phyloP scores from a whole-genome alignment of 2,113 vertebrate species.

The Ascaphus truei region DNA sequence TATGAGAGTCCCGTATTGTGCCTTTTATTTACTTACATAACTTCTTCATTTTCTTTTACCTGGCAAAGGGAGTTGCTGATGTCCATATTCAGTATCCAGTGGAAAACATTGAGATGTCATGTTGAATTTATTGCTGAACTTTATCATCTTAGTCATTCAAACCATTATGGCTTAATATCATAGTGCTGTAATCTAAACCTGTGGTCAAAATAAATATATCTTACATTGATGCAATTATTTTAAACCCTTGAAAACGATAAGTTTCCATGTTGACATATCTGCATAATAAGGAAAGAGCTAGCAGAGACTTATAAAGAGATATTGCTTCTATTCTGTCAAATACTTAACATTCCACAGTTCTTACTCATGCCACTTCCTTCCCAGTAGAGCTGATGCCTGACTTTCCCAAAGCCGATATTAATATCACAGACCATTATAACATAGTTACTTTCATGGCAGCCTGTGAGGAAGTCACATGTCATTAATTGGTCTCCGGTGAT shows the following conservation, averaged over 20 bases:
- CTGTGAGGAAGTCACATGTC: slow-evolving; percentile 94
- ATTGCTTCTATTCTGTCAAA: slow-evolving; percentile 62
- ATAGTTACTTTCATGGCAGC: slow-evolving; percentile 97
- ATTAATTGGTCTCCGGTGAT: slow-evolving; percentile 88
- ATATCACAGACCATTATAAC: slow-evolving; percentile 98
- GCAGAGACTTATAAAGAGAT: slow-evolving; percentile 46
- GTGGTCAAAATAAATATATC: neutral
- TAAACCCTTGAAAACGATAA: neutral
- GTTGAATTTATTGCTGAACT: too few relatives aligned
- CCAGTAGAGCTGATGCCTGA: slow-evolving; percentile 71
- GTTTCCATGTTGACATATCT: neutral
- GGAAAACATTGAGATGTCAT: too few relatives aligned
- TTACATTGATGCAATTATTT: neutral
- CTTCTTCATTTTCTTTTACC: too few relatives aligned
- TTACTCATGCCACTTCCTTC: slow-evolving; percentile 81
- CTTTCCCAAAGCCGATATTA: slow-evolving; percentile 98
- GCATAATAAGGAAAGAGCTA: slow-evolving; percentile 8
- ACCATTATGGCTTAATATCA: too few relatives aligned
- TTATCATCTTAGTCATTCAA: too few relatives aligned
- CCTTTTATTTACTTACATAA: too few relatives aligned
- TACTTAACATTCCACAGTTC: slow-evolving; percentile 82
- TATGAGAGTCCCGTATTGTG: too few relatives aligned
- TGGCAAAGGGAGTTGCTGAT: too few relatives aligned
- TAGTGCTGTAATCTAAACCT: neutral
- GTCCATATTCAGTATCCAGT: too few relatives aligned